Evolutionary conservation across 92 coral and sea anemone genomes (phyloP), one percentile per base, ranked within the genome.

Genomic region (Blastomussa wellsi): DNA sequence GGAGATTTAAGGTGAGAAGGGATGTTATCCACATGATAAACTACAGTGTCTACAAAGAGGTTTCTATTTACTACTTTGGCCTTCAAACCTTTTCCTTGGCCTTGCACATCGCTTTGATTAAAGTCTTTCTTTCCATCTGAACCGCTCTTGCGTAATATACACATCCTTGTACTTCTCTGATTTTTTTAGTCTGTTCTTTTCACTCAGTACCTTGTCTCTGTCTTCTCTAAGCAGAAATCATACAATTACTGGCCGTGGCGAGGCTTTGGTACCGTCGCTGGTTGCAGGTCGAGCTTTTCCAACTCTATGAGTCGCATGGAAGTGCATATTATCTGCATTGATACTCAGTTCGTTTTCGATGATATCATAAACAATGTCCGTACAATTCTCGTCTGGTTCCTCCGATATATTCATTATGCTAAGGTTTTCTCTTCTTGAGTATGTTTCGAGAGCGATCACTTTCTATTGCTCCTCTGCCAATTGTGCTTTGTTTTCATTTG

Each of bases 391-490:
- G 20, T 35, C 74, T 33, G 38, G 53, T 62, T 67, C 1, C 64
- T 80, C 84, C 8, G 84, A 37, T 14, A 80, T 67, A 42, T 80
- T 80, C 38, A 59, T 62, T 12, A 80, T 4, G 44, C 48, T 14
- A 17, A 79, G 71, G 37, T 60, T 79, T 35, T n/a, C 62, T 37
- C 74, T 47, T 64, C 60, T 41, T 16, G 75, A 62, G 55, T 64
- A 80, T 1, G 53, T 80, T 64, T 80, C 76, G 4, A 80, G 84
- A 36, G 84, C 84, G 33, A 22, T 41, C 20, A 60, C 51, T 28
- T 79, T 64, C 19, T 41, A 31, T 22, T 73, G 55, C 19, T 49
- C 20, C 55, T 49, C 55, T 13, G 55, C 55, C 3, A 49, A 12
- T 12, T 13, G 13, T 49, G 55, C 7, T 49, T 49, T 49, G 1